A percentile compares a stretch with the other conserved stretches of the same genome.
Conservation (phyloP, 2,797 vertebrate genomes). For the Parotocinclus haroldoi region DNA sequence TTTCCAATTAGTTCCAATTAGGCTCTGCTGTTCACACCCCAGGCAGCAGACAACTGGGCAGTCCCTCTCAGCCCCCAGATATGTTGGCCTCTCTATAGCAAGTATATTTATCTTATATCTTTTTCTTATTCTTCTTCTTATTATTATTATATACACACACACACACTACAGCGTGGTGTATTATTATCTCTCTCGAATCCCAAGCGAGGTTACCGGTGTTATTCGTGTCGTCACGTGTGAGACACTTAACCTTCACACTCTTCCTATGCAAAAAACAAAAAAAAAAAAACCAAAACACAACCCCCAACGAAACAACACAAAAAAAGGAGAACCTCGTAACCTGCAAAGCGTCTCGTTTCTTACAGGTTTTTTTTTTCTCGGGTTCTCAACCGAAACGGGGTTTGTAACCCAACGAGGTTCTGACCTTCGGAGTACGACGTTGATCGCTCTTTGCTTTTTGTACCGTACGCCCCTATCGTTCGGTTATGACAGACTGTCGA, state of each 20-base stretch:
- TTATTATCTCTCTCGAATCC: conserved; percentile 30
- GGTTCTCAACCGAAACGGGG: conserved; percentile 37
- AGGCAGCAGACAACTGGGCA: too few relatives aligned
- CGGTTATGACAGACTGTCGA: conserved; percentile 63
- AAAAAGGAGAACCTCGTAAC: conserved; percentile 44
- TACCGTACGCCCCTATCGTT: conserved; percentile 48
- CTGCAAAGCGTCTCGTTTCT: conserved; percentile 58
- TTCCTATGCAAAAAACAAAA: conserved; percentile 67
- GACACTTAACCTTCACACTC: conserved; percentile 52
- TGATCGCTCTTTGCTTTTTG: conserved; percentile 40
- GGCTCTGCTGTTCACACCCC: too few relatives aligned
- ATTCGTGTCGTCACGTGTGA: conserved; percentile 11
- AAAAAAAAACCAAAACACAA: conserved; percentile 57
- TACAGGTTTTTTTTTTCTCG: conserved; percentile 10
- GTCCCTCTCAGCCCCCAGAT: too few relatives aligned
- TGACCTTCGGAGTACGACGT: conserved; percentile 41
- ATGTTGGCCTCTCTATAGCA: too few relatives aligned
- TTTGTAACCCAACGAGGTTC: conserved; percentile 48
- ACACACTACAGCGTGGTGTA: neutral
- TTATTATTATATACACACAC: too few relatives aligned
- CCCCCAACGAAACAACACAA: too few relatives aligned
- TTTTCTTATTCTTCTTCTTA: too few relatives aligned
- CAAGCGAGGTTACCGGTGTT: conserved; percentile 57
- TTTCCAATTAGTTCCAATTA: too few relatives aligned
- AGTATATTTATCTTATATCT: too few relatives aligned